These are phyloP conservation scores for Gymnocheta viridis DNA, from an alignment of 2,888 invertebrate genomes.

Conservation along the genomic window DNA sequence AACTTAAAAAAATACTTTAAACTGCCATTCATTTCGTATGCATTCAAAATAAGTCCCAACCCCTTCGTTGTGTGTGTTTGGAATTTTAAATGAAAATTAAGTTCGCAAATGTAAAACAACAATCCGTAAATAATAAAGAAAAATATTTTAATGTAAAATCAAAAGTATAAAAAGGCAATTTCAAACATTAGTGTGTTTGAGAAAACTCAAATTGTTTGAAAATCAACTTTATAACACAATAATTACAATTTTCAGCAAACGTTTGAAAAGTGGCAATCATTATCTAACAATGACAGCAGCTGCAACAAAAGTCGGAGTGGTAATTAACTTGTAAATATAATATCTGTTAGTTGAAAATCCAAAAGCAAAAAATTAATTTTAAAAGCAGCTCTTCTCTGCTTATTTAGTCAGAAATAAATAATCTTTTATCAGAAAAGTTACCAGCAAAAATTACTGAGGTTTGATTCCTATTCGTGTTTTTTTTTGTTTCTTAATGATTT, in stretches of 20 bases:
- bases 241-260: conserved; percentile 54
- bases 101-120: conserved; percentile 45
- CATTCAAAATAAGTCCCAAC: conserved; percentile 48
- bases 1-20: conserved; percentile 39
- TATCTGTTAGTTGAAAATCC: too few relatives aligned
- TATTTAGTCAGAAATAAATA: too few relatives aligned
- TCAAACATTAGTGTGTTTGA: not conserved
- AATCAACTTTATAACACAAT: conserved; percentile 37
- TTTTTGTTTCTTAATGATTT: too few relatives aligned
- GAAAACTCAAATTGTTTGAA: not conserved
- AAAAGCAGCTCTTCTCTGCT: not conserved
- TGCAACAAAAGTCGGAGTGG: not conserved
- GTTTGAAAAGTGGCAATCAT: conserved; percentile 61
- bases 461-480: too few relatives aligned
- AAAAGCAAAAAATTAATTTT: not conserved
- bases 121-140: not conserved
- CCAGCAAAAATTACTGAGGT: too few relatives aligned
- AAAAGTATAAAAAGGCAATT: conserved; percentile 39
- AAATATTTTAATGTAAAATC: conserved; percentile 2
- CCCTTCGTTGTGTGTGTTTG: conserved; percentile 44
- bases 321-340: not conserved
- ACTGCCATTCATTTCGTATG: conserved; percentile 46
- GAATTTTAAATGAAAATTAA: conserved; percentile 61
- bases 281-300: conserved; percentile 31
- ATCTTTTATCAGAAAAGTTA: too few relatives aligned